These are phyloP conservation scores for Caenorhabditis sp. DNA, from an alignment of 2,888 invertebrate species.

Conservation along the genomic window DNA sequence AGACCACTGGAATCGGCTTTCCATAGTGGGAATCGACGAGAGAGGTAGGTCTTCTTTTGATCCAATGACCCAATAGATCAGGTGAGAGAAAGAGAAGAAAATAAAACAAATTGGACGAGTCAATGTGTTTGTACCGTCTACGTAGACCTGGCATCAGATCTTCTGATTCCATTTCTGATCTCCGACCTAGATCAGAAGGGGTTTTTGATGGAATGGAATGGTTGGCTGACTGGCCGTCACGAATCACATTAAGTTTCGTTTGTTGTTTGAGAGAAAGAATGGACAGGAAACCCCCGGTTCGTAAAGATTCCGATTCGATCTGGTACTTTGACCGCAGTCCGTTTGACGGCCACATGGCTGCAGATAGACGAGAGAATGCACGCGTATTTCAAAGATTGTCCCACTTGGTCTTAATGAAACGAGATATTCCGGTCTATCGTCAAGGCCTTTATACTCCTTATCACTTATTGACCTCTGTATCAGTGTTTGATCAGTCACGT, in stretches of 20 bases:
- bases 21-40: constrained; percentile 67
- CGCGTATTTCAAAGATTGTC: constrained; percentile 50
- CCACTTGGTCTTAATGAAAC: neutral
- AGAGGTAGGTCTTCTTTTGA: constrained; percentile 49
- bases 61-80: constrained; percentile 6
- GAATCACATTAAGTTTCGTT: constrained; percentile 32
- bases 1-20: constrained; percentile 70
- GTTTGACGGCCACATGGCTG: constrained; percentile 25
- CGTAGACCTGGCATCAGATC: constrained; percentile 2
- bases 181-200: constrained; percentile 21
- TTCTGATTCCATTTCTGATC: constrained; percentile 23
- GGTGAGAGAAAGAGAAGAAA: constrained; percentile 4
- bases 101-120: neutral
- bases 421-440: neutral
- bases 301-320: neutral
- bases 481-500: constrained; percentile 25
- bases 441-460: constrained; percentile 15
- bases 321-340: neutral
- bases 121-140: neutral
- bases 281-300: constrained; percentile 1
- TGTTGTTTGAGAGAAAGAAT: constrained; percentile 5
- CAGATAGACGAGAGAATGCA: constrained; percentile 1
- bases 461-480: constrained; percentile 19
- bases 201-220: too few species aligned
- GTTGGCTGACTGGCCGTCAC: neutral